phyloP scores from a whole-genome alignment of 2,888 invertebrate species.

The Cerastis rubricosa region DNA sequence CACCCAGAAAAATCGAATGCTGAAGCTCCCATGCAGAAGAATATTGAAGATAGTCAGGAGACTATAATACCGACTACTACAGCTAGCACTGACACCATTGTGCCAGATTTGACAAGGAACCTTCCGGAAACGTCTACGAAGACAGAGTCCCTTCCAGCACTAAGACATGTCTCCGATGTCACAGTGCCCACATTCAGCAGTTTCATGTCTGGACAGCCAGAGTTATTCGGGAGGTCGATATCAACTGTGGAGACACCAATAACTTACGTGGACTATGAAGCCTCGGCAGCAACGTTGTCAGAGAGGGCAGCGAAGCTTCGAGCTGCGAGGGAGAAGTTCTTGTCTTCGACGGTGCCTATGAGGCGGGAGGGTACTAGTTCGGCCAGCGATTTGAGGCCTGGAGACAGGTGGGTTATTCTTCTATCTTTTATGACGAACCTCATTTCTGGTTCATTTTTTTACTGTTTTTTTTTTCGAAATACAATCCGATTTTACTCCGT shows the following conservation, averaged over 20 bases:
- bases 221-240: slow-evolving; percentile 79
- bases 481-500: too few relatives aligned
- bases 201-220: slow-evolving; percentile 77
- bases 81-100: slow-evolving; percentile 84
- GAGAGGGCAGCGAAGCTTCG: slow-evolving; percentile 91
- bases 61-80: slow-evolving; percentile 74
- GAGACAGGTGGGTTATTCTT: slow-evolving; percentile 79
- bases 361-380: slow-evolving; percentile 87
- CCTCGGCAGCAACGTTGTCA: slow-evolving; percentile 80
- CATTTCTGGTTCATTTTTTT: too few relatives aligned
- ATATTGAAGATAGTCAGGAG: slow-evolving; percentile 81
- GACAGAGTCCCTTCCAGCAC: slow-evolving; percentile 71
- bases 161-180: slow-evolving; percentile 81
- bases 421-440: background rate
- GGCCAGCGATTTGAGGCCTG: slow-evolving; percentile 85
- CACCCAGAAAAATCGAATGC: slow-evolving; percentile 78
- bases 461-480: too few relatives aligned
- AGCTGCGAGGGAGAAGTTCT: slow-evolving; percentile 94
- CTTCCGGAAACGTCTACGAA: slow-evolving; percentile 68
- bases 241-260: slow-evolving; percentile 77
- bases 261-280: slow-evolving; percentile 71
- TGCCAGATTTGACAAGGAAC: slow-evolving; percentile 76
- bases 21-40: slow-evolving; percentile 64
- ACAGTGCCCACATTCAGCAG: slow-evolving; percentile 80
- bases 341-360: slow-evolving; percentile 88